Evolutionary conservation across 2,113 vertebrate genomes (phyloP), one percentile per base, ranked within the genome.

Genomic region (Megaceryle torquata): DNA sequence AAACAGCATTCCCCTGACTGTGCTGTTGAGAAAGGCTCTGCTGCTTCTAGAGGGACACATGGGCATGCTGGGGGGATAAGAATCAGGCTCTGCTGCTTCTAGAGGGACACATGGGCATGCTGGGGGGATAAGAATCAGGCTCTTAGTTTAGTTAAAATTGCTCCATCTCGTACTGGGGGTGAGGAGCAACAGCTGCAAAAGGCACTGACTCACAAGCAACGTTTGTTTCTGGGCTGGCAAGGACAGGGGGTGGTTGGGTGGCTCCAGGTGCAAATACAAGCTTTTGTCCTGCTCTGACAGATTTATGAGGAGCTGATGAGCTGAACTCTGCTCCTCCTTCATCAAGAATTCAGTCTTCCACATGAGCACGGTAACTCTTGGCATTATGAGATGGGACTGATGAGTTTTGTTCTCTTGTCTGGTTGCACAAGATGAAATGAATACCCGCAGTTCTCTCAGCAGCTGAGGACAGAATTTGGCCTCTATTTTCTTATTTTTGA

Each of bases 151-250:
- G 70, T 53, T 53, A 14, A 57, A 70, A 12, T 59, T 7, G 7
- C 0, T 1, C 28, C 2, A 0, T 48, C 53, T 67, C 1, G 1
- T 79, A 25, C 54, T 31, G 28, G 33, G 21, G 24, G 12, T 0
- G 2, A 50, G 17, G 44, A 41, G 41, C 44, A 54, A 19, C 44
- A 53, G 48, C 87, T 43, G 51, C 59, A 33, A 51, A 65, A 60
- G 33, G 29, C 25, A 15, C 20, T 5, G 3, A 20, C 21, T 24
- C 51, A 67, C 11, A 31, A 35, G 44, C 25, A 22, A 12, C 28
- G 41, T 14, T 26, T 51, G 24, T 33, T 6, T 41, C 17, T 10
- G 3, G 21, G 13, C 28, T 69, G 37, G 17, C 0, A 0, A 41
- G 39, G 44, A 35, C 44, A 20, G 51, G 14, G 35, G 28, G 53